phyloP scores from a whole-genome alignment of 2,888 invertebrate genomes.

The Stratiomys singularior region DNA sequence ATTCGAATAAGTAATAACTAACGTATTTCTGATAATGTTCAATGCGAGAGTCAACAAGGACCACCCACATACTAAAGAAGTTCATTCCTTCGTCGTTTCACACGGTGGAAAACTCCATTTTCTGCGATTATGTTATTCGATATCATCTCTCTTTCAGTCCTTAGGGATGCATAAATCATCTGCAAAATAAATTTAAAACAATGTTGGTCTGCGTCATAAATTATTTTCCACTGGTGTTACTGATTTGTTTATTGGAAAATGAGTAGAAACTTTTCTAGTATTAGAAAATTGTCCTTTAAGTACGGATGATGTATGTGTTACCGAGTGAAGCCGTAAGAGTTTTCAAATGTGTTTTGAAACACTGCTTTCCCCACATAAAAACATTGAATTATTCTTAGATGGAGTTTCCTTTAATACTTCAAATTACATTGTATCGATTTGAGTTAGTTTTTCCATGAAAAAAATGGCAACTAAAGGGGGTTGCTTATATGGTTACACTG shows the following conservation, averaged over 20 bases:
- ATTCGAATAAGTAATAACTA: too few species aligned
- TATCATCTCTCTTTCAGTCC: background rate
- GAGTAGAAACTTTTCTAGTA: constrained; percentile 21
- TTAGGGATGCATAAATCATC: constrained; percentile 24
- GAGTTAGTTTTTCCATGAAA: too few species aligned
- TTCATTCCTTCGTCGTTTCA: background rate
- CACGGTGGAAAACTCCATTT: constrained; percentile 12
- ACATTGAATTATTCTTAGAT: too few species aligned
- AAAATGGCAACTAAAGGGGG: too few species aligned
- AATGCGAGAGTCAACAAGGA: too few species aligned
- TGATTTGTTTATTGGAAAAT: constrained; percentile 27
- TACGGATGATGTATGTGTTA: background rate
- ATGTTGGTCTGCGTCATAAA: constrained; percentile 33
- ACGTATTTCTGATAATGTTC: too few species aligned
- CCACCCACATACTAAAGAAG: background rate
- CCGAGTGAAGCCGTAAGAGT: background rate
- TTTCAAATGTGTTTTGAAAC: too few species aligned
- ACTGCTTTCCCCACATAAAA: too few species aligned
- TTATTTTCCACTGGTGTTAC: constrained; percentile 31
- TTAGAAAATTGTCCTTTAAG: background rate
- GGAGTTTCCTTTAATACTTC: too few species aligned
- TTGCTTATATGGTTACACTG: too few species aligned
- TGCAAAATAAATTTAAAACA: constrained; percentile 25
- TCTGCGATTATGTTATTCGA: constrained; percentile 13
- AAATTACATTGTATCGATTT: too few species aligned